phyloP scores from a whole-genome alignment of 92 coral and sea anemone species.

The Zoanthus sansibaricus region DNA sequence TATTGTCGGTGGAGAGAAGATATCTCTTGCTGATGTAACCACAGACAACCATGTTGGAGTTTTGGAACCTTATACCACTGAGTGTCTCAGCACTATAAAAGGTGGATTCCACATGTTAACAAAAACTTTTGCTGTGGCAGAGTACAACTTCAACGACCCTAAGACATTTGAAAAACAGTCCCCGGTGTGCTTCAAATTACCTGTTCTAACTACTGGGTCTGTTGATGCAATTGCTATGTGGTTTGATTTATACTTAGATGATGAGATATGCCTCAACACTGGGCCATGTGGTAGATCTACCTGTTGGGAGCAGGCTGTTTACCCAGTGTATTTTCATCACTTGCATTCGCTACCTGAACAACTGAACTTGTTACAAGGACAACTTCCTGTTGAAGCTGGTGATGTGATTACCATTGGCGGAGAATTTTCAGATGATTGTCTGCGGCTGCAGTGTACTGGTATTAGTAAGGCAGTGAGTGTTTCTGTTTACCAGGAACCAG shows the following conservation, averaged over 20 bases:
- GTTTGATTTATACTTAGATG: slow-evolving; percentile 91
- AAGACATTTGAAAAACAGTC: slow-evolving; percentile 53
- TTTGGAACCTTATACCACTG: slow-evolving; percentile 92
- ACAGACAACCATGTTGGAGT: slow-evolving; percentile 38
- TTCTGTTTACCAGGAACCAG: not conserved
- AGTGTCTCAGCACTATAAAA: slow-evolving; percentile 67
- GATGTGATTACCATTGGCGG: slow-evolving; percentile 58
- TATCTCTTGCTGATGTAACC: slow-evolving; percentile 44
- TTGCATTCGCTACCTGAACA: not conserved
- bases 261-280: slow-evolving; percentile 75
- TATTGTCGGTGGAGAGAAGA: slow-evolving; percentile 84
- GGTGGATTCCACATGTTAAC: slow-evolving; percentile 74
- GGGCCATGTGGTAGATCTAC: slow-evolving; percentile 85
- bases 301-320: slow-evolving; percentile 99
- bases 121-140: slow-evolving; percentile 66
- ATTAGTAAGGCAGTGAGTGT: not conserved
- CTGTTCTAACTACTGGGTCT: slow-evolving; percentile 64
- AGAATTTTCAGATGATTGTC: slow-evolving; percentile 59
- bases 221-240: slow-evolving; percentile 91
- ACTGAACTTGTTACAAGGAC: slow-evolving; percentile 5
- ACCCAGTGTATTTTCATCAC: slow-evolving; percentile 71
- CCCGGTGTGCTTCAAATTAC: slow-evolving; percentile 53
- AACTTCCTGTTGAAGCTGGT: slow-evolving; percentile 57
- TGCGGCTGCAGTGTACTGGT: slow-evolving; percentile 63
- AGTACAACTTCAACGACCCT: slow-evolving; percentile 81